Base-by-base conservation (phyloP, 1,140 invertebrate genomes). In the Reticulitermes speratus region DNA sequence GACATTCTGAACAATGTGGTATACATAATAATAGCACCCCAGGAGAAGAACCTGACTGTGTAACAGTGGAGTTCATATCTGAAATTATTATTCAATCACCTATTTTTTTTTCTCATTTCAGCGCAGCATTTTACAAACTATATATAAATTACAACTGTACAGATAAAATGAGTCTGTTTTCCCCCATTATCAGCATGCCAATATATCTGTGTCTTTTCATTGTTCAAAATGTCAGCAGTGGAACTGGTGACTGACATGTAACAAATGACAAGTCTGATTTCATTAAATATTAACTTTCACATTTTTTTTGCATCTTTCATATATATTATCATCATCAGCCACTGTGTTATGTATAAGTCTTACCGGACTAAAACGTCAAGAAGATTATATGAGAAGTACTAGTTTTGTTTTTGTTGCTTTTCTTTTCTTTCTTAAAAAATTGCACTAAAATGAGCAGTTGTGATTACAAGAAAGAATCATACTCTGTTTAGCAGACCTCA, bases 1-100 rank as follows among this genome's bases (percentile, higher is more conserved):
- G 52, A 55, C 84, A 85, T 87, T 75, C 82, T 86, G 87, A 87
- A 87, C 85, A 87, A 87, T 86, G 87, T 86, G 87, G 87, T 87
- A 87, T 86, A 85, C 83, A 85, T 59, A 86, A 84, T 21, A 55
- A 21, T 55, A 55, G 19, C 52, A 55, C 52, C 52, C 52, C 52
- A 55, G 52, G 75, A 44, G 45, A 69, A 81, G 82, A 59, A 55
- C 14, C 52, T 55, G 52, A 55, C 52, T 55, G 52, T 16, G 14
- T 12, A 12, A 48, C 14, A 16, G 9, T 48, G 45, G 9, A 48
- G 19, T 55, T 55, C 52, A 55, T 55, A 16, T 55, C 2, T 21
- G 14, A 55, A 55, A 55, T 55, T 55, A 21, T 82, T 86, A 16
- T 55, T 55, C 19, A 16, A 19, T 21, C 19, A 16, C 19, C 52